phyloP scores from a whole-genome alignment of 2,797 vertebrate species.

The Rhynchonycteris naso region DNA sequence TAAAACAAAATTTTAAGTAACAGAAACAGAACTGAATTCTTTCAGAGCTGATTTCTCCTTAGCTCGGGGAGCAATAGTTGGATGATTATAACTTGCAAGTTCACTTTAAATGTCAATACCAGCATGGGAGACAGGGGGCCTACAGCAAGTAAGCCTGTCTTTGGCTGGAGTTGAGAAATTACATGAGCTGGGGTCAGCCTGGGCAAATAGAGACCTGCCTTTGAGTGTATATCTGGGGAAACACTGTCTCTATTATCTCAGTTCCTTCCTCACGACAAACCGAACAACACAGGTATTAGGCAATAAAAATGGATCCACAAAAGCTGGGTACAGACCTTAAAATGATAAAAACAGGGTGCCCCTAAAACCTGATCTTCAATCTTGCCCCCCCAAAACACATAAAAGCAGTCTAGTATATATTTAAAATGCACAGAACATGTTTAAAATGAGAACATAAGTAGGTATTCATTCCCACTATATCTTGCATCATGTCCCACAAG shows the following conservation, averaged over 20 bases:
- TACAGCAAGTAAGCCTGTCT: neutral
- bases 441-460: neutral
- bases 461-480: neutral
- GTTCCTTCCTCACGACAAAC: neutral
- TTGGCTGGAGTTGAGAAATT: neutral
- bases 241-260: neutral
- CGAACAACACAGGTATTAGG: neutral
- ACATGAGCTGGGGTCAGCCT: neutral
- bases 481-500: neutral
- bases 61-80: neutral
- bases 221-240: neutral
- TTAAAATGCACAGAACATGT: neutral
- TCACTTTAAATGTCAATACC: neutral
- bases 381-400: neutral
- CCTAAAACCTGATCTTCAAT: neutral
- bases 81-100: neutral
- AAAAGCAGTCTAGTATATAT: neutral
- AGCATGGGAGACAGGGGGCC: neutral
- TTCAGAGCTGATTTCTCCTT: neutral
- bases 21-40: conserved; percentile 27
- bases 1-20: neutral
- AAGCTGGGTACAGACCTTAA: neutral
- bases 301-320: neutral
- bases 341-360: neutral
- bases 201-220: neutral